Evolutionary conservation across 2,113 vertebrate genomes (phyloP).

Genomic region (Apeltes quadracus): DNA sequence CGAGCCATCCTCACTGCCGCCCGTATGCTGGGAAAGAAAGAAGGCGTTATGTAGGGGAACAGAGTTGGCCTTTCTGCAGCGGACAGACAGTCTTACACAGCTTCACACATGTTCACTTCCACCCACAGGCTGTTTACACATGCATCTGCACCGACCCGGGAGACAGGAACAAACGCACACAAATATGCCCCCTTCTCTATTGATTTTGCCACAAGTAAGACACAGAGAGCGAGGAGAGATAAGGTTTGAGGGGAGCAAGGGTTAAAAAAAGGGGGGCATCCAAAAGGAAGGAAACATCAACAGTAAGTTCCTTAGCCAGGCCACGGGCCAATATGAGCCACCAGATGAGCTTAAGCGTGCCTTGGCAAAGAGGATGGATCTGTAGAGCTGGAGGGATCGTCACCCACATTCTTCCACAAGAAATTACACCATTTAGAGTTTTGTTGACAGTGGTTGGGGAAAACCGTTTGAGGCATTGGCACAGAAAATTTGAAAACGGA

Average conservation of each 20-base stretch:
- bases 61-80: conserved; percentile 73
- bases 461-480: conserved; percentile 34
- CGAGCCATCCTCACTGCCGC: conserved; percentile 53
- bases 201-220: conserved; percentile 41
- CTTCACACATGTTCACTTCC: conserved; percentile 45
- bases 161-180: conserved; percentile 19
- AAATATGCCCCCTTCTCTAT: conserved; percentile 14
- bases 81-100: conserved; percentile 67
- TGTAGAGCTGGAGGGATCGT: conserved; percentile 34
- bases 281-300: conserved; percentile 57
- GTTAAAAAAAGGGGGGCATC: conserved; percentile 40
- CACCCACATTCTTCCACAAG: conserved; percentile 48
- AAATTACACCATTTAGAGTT: conserved; percentile 36
- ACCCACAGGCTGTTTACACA: conserved; percentile 68
- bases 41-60: conserved; percentile 74
- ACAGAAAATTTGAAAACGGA: conserved; percentile 25
- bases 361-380: conserved; percentile 52
- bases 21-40: conserved; percentile 67
- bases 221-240: conserved; percentile 60
- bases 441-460: conserved; percentile 3
- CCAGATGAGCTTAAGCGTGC: conserved; percentile 52
- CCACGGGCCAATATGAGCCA: conserved; percentile 49
- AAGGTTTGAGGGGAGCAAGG: conserved; percentile 54
- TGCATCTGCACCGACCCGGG: conserved; percentile 51
- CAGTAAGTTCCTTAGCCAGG: conserved; percentile 60